phyloP scores from a whole-genome alignment of 2,888 invertebrate genomes.

The Gastrophysa polygoni region DNA sequence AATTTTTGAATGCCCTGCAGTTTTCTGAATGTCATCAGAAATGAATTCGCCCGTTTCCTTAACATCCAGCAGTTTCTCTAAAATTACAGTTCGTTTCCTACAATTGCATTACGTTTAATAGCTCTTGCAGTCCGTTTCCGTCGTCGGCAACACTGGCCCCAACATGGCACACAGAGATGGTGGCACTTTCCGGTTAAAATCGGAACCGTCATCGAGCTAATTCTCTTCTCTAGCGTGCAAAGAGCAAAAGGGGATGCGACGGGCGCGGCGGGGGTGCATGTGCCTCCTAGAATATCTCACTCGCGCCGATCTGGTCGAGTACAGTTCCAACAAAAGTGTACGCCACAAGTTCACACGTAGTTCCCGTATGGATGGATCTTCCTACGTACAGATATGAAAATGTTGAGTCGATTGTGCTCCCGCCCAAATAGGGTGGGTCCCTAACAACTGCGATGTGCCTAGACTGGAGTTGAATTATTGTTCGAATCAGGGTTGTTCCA shows the following conservation, averaged over 20 bases:
- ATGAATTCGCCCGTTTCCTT: too few species aligned
- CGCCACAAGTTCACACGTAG: constrained; percentile 47
- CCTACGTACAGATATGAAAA: constrained; percentile 52
- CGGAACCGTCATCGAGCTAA: constrained; percentile 44
- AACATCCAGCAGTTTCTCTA: too few species aligned
- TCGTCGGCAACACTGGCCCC: too few species aligned
- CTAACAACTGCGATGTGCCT: too few species aligned
- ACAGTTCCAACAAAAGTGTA: constrained; percentile 50
- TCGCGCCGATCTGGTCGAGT: constrained; percentile 50
- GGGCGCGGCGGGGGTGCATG: constrained; percentile 23
- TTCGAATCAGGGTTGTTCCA: too few species aligned
- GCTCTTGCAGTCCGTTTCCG: too few species aligned
- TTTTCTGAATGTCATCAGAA: too few species aligned
- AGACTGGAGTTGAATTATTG: too few species aligned
- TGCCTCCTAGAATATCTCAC: constrained; percentile 48
- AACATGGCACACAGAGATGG: constrained; percentile 23
- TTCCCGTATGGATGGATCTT: constrained; percentile 34
- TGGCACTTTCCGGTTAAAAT: constrained; percentile 47
- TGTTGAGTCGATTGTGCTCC: constrained; percentile 49
- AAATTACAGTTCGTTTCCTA: too few species aligned
- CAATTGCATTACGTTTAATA: too few species aligned
- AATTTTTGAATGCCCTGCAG: too few species aligned
- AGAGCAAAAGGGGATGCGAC: constrained; percentile 27
- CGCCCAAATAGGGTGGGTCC: too few species aligned
- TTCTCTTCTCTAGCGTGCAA: constrained; percentile 31